Evolutionary conservation across 2,797 vertebrate genomes (phyloP).

Genomic region (Sebastes itinus): DNA sequence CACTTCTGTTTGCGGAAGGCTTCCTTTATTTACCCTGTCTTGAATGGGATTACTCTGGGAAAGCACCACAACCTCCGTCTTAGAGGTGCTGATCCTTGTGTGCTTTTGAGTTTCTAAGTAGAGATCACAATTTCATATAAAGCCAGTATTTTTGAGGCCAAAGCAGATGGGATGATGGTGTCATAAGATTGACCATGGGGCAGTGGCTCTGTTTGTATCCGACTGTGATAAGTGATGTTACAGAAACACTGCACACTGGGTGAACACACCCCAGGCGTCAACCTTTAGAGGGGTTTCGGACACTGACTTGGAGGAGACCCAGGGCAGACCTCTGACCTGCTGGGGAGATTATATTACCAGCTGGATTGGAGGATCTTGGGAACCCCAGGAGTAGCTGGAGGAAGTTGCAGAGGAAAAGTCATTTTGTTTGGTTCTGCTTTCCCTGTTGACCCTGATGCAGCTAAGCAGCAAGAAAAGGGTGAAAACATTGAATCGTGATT

Average conservation of each 20-base stretch:
- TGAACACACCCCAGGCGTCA: conserved; percentile 5
- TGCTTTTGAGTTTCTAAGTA: background rate
- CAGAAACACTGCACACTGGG: background rate
- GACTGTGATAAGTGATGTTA: background rate
- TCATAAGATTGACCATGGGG: background rate
- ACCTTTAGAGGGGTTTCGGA: conserved; percentile 13
- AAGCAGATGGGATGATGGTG: conserved; percentile 4
- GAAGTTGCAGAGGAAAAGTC: background rate
- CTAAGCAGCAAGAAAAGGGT: background rate
- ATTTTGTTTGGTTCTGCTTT: conserved; percentile 1
- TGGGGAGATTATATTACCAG: conserved; percentile 20
- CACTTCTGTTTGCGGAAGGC: background rate
- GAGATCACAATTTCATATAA: background rate
- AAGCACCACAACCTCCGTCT: background rate
- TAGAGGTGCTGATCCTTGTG: background rate
- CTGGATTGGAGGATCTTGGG: conserved; percentile 4
- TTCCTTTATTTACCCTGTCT: background rate
- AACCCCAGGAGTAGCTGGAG: background rate
- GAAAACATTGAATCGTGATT: background rate
- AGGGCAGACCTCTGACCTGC: conserved; percentile 12
- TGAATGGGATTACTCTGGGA: background rate
- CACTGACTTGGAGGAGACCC: conserved; percentile 9
- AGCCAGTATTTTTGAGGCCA: conserved; percentile 4
- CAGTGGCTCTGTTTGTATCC: background rate
- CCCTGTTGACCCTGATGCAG: background rate